Conservation (phyloP, 2,888 invertebrate species). For the Apeira syringaria region DNA sequence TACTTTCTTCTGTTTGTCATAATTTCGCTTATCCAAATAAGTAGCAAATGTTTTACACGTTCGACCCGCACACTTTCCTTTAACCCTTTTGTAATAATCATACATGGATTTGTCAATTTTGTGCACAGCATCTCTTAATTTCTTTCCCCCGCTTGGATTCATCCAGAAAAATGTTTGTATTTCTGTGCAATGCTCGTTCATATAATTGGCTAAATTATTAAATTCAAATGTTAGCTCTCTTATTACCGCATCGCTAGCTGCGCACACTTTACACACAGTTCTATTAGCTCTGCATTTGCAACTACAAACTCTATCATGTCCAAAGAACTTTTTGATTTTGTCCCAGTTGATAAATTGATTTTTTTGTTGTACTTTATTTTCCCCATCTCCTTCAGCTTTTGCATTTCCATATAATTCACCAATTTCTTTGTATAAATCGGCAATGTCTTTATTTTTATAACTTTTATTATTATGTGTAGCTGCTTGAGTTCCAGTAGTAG, state of each 20-base stretch:
- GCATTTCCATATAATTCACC: not conserved
- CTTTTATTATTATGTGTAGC: not conserved
- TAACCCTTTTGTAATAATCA: slow-evolving; percentile 63
- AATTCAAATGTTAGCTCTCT: slow-evolving; percentile 64
- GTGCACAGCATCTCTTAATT: slow-evolving; percentile 56
- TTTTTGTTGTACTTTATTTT: not conserved
- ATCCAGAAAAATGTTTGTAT: slow-evolving; percentile 68
- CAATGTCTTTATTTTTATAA: not conserved
- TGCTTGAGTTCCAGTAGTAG: not conserved
- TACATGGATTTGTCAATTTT: slow-evolving; percentile 54
- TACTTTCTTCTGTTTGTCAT: slow-evolving; percentile 22
- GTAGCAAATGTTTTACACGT: slow-evolving; percentile 54
- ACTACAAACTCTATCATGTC: slow-evolving; percentile 54
- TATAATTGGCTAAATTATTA: slow-evolving; percentile 58
- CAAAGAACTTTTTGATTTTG: slow-evolving; percentile 50
- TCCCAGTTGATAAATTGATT: slow-evolving; percentile 37
- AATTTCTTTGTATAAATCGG: slow-evolving; percentile 13
- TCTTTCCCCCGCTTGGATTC: slow-evolving; percentile 64
- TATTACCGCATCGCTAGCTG: slow-evolving; percentile 63
- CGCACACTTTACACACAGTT: slow-evolving; percentile 63
- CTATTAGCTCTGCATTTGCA: slow-evolving; percentile 58
- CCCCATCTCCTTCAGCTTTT: not conserved
- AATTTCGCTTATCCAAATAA: slow-evolving; percentile 51
- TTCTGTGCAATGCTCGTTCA: slow-evolving; percentile 67
- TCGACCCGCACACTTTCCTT: slow-evolving; percentile 60